Evolutionary conservation across 2,113 vertebrate species (phyloP).

Genomic region (Pelodiscus sinensis): DNA sequence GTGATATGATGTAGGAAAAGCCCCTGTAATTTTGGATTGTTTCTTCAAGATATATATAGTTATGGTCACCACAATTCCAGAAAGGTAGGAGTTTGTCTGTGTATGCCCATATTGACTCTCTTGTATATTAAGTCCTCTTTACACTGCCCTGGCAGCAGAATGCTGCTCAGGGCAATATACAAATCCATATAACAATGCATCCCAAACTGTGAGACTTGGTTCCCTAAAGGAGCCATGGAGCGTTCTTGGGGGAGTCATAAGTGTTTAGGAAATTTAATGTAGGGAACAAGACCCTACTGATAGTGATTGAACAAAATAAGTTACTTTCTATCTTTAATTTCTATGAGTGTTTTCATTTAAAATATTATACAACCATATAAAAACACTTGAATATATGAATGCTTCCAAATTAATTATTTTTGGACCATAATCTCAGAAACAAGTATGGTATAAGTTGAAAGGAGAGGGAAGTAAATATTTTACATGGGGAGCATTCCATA

Average conservation of each 20-base stretch:
- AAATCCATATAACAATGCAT: not conserved
- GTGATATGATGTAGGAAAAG: slow-evolving; percentile 74
- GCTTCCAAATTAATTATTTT: not conserved
- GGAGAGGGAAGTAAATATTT: slow-evolving; percentile 49
- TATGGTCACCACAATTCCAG: slow-evolving; percentile 72
- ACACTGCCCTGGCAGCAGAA: not conserved
- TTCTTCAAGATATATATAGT: slow-evolving; percentile 68
- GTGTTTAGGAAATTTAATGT: not conserved
- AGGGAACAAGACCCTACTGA: not conserved
- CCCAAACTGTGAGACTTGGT: not conserved
- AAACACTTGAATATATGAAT: not conserved
- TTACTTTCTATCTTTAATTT: not conserved
- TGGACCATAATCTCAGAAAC: slow-evolving; percentile 31
- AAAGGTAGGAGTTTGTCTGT: slow-evolving; percentile 68
- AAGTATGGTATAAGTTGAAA: slow-evolving; percentile 34
- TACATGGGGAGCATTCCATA: slow-evolving; percentile 44
- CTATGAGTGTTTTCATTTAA: not conserved
- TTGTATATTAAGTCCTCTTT: not conserved
- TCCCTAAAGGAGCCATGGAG: not conserved
- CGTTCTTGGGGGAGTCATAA: not conserved
- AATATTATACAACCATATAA: not conserved
- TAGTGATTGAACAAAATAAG: not conserved
- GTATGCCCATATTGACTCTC: not conserved
- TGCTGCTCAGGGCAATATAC: not conserved
- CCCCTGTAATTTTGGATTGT: slow-evolving; percentile 70